These are phyloP conservation scores for Maconellicoccus hirsutus DNA, from an alignment of 1,140 invertebrate species.

Conservation along the genomic window DNA sequence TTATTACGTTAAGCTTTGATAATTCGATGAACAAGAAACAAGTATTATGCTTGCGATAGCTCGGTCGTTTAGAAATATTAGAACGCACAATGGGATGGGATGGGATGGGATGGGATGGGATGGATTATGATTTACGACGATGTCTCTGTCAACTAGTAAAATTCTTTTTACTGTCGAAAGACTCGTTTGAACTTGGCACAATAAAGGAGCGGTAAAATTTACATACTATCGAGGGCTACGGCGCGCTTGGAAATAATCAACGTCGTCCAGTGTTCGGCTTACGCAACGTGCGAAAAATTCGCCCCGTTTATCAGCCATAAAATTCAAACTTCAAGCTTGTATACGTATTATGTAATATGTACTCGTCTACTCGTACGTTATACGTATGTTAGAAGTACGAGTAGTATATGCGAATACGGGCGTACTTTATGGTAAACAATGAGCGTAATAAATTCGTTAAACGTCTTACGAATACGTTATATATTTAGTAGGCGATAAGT, in stretches of 20 bases:
- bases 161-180: no score
- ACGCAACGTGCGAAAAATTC: neutral
- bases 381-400: neutral
- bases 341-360: no score
- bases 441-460: neutral
- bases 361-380: neutral
- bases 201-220: neutral
- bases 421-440: neutral
- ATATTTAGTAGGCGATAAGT: neutral
- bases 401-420: neutral
- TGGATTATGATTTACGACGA: no score
- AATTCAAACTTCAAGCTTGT: no score
- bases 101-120: no score
- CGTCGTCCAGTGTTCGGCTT: neutral
- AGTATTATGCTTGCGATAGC: no score
- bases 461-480: neutral
- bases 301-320: neutral
- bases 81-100: no score
- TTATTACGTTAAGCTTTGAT: no score
- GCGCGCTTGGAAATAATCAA: neutral
- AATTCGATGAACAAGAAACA: no score
- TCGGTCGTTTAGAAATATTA: no score
- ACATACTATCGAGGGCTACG: neutral
- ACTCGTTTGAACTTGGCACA: neutral
- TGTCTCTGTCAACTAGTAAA: no score